Evolutionary conservation across 2,888 invertebrate genomes (phyloP).

Genomic region (Spialia ferax): DNA sequence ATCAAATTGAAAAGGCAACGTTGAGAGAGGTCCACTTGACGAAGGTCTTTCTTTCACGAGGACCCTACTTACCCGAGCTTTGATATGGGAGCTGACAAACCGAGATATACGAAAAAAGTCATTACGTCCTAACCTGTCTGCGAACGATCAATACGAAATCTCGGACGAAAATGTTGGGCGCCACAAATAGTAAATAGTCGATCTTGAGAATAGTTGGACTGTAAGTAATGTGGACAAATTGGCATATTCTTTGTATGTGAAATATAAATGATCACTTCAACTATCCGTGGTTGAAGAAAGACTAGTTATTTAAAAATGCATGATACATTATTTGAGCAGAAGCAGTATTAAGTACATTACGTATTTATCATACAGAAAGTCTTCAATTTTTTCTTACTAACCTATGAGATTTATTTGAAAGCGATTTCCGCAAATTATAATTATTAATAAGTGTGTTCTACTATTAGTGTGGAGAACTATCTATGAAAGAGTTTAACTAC

Average conservation of each 20-base stretch:
- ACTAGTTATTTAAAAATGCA: no score
- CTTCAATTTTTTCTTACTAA: no score
- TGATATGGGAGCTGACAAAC: conserved; percentile 72
- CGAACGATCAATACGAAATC: conserved; percentile 38
- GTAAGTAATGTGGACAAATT: conserved; percentile 26
- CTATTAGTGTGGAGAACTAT: no score
- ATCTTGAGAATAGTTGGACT: conserved; percentile 27
- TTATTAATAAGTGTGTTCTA: no score
- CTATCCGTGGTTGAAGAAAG: no score
- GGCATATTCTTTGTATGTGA: conserved; percentile 13
- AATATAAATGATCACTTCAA: neutral
- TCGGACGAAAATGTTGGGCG: conserved; percentile 32
- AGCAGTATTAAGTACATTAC: no score
- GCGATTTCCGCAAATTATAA: no score
- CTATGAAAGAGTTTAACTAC: no score
- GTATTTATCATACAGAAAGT: no score
- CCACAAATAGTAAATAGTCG: conserved; percentile 36
- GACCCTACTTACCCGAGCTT: conserved; percentile 65
- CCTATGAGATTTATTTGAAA: no score
- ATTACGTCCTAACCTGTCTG: conserved; percentile 51
- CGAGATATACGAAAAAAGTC: conserved; percentile 66
- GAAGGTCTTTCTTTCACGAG: conserved; percentile 74
- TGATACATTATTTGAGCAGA: no score
- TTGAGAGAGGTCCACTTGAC: conserved; percentile 78
- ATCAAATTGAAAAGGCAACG: conserved; percentile 79